Evolutionary conservation across 2,888 invertebrate genomes (phyloP), one percentile per base, ranked within the genome.

Genomic region (Amitus sp.): DNA sequence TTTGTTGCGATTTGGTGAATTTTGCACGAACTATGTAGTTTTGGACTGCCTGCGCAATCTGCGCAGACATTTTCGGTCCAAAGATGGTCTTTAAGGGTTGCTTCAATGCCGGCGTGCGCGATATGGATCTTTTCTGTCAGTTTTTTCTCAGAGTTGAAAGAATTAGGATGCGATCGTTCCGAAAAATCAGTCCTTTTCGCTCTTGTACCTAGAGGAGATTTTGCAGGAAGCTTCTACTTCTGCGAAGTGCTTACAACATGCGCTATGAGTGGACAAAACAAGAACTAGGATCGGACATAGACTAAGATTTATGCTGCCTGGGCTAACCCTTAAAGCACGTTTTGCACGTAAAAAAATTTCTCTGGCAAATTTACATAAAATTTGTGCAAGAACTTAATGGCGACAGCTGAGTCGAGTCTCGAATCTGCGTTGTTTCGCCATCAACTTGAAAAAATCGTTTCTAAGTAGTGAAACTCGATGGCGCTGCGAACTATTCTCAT

Each of bases 201-300:
- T 34, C 13, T 49, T 55, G 20, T 52, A 59, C 37, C 52, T 59
- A 27, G 49, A 56, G 13, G 49, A 59, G 5, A 48, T 45, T 30
- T 53, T 49, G 18, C 28, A 39, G 13, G 17, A 34, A 2, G 17
- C 23, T 13, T n/a, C 51, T 6, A 51, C 42, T 10, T 61, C 58
- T 57, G 23, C 52, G 49, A 33, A 33, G 17, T 57, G 47, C 47
- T 63, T 56, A 39, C 70, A 68, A 70, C 73, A 72, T 3, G 68
- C 66, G 7, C 66, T 27, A 17, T 34, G 12, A 13, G 72, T 58
- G 61, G n/a, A n/a, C n/a, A n/a, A n/a, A n/a, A n/a, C n/a, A n/a
- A n/a, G n/a, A n/a, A n/a, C n/a, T n/a, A n/a, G n/a, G n/a, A n/a
- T n/a, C n/a, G n/a, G n/a, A n/a, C n/a, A n/a, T n/a, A n/a, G n/a